These are phyloP conservation scores for Agapornis roseicollis DNA, from an alignment of 2,113 vertebrate genomes.

Conservation along the genomic window DNA sequence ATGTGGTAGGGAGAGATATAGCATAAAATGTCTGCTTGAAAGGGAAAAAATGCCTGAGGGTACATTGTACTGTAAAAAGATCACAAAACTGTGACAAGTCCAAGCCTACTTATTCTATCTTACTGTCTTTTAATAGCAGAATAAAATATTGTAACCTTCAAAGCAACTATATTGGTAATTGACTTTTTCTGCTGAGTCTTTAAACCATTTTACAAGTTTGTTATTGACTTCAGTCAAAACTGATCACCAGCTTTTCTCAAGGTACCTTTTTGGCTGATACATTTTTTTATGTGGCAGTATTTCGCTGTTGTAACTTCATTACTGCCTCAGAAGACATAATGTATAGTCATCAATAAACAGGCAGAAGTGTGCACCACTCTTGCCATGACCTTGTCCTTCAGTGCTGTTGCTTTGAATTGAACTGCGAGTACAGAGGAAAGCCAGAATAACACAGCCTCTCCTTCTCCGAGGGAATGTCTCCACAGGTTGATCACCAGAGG, in stretches of 20 bases:
- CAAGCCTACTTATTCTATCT: neutral
- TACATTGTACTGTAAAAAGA: neutral
- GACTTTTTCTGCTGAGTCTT: neutral
- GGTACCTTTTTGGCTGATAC: neutral
- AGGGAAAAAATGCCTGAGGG: neutral
- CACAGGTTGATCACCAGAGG: too few relatives aligned
- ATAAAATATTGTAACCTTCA: neutral
- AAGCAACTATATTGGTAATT: neutral
- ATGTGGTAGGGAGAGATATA: neutral
- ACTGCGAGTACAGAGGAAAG: neutral
- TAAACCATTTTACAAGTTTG: neutral
- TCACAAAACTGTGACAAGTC: neutral
- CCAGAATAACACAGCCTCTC: neutral
- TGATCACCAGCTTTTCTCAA: neutral
- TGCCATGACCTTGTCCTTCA: neutral
- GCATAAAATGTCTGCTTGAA: neutral
- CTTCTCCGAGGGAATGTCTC: too few relatives aligned
- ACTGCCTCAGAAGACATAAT: neutral
- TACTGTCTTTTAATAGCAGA: neutral
- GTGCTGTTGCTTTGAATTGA: neutral
- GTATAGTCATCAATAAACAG: neutral
- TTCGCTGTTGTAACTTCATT: neutral
- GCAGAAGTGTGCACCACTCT: neutral
- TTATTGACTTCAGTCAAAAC: neutral
- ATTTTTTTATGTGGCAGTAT: neutral